Base-by-base conservation (phyloP, 2,888 invertebrate genomes). In the Melipona bicolor region DNA sequence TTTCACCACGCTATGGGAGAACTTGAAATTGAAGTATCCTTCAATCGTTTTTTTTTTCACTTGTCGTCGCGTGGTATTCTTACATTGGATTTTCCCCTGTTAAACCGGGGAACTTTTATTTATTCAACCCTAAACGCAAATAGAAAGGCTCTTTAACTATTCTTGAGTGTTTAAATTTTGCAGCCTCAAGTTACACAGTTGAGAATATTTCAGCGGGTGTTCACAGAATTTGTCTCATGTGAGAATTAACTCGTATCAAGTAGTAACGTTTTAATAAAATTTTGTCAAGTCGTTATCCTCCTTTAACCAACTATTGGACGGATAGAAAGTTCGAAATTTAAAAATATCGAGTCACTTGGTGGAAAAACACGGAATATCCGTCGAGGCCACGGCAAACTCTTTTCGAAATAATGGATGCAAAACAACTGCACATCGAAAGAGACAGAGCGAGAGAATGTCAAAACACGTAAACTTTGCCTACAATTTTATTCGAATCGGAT, bases 341-440 rank as follows among this genome's bases (percentile, higher is more conserved):
- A 17, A 65, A 65, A 3, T n/a, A 6, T 27, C 19, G 32, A 15
- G 9, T 4, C 5, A 15, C 24, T 27, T 5, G 17, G 9, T 36
- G 56, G 52, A 43, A 64, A 65, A 56, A 77, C 78, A 50, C 43
- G 9, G 62, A 79, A 73, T 79, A 73, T n/a, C 64, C 56, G 54
- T 50, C 11, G 59, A 67, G 70, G 52, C 65, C 69, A 50, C n/a
- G 82, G 24, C 52, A 21, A 68, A 79, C 71, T 83, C 71, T 83
- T 83, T 62, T 71, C 67, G 68, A 77, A 27, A 74, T 82, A 87
- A 87, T 82, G 81, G 54, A 84, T 76, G 76, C 85, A 77, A 85
- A 64, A 69, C 80, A 87, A 87, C 82, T 78, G 82, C 24, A 70
- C 21, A 9, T 59, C 36, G 49, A 27, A 43, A 43, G 11, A 65